Evolutionary conservation across 2,113 vertebrate genomes (phyloP).

Genomic region (Nycticebus coucang): DNA sequence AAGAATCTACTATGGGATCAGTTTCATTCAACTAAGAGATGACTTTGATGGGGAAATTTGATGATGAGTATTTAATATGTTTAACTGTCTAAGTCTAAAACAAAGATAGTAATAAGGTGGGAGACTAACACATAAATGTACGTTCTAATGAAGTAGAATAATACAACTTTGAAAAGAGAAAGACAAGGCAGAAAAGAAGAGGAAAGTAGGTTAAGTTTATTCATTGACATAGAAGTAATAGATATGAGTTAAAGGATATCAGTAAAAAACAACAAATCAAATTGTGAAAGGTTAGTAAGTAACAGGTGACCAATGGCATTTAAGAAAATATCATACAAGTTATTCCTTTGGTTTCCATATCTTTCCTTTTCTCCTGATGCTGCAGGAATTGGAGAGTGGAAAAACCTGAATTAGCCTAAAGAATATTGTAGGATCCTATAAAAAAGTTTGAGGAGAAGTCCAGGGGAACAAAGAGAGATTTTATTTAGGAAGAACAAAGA

Average conservation of each 20-base stretch:
- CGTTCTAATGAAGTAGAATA: background rate
- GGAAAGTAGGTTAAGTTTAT: background rate
- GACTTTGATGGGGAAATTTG: background rate
- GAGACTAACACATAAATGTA: background rate
- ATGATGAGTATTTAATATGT: background rate
- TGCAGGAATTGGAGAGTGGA: background rate
- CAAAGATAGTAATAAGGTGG: background rate
- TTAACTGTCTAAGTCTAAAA: background rate
- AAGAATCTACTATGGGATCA: background rate
- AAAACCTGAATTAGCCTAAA: background rate
- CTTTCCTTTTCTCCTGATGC: background rate
- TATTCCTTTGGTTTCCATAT: background rate
- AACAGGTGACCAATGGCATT: background rate
- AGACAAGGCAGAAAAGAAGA: background rate
- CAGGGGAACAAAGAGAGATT: background rate
- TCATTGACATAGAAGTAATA: background rate
- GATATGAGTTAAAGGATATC: background rate
- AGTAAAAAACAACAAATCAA: background rate
- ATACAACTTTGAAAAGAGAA: background rate
- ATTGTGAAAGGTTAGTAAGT: background rate
- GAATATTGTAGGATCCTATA: background rate
- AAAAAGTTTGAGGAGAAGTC: background rate
- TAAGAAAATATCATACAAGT: background rate
- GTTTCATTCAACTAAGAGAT: background rate
- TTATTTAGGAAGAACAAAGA: too few relatives aligned